Evolutionary conservation across 2,888 invertebrate genomes (phyloP), one percentile per base, ranked within the genome.

Genomic region (Lasioglossum zephyrum): DNA sequence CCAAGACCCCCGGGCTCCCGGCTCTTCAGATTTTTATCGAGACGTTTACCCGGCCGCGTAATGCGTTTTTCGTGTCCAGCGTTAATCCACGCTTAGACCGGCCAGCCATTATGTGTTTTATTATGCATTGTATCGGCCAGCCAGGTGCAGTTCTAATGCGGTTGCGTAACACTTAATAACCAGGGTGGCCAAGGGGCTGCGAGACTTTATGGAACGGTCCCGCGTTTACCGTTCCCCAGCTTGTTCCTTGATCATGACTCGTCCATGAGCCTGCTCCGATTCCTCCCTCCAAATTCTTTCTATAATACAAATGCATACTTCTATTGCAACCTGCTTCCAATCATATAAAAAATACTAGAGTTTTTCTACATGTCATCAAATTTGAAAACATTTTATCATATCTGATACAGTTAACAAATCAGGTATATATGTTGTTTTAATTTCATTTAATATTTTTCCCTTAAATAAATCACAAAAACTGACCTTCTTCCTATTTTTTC

Each of bases 31-130:
- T 76, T 85, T 84, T 86, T 81, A 81, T 84, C 79, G 70, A 4
- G 60, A 60, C 44, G 60, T 47, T 79, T 36, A 63, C 22, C 36
- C 41, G n/a, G 44, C 31, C 57, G 57, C 76, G 81, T 81, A 84
- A 85, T 85, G 69, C 80, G 77, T 84, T 85, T 80, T 77, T 84
- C 83, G 60, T 84, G 84, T 84, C 75, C 73, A n/a, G 22, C 39
- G 49, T 36, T 77, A 69, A 75, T 72, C 49, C n/a, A 63, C 53
- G 75, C 11, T n/a, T 66, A 22, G 41, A 44, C 53, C 66, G 47
- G 70, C 36, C 16, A 70, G 73, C 66, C 69, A 44, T 81, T 57
- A 63, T 39, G 72, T 57, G 41, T 41, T 78, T 82, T 79, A 74
- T 84, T 82, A 82, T 49, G 77, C 74, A 82, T 82, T 82, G 77